Base-by-base conservation (phyloP, 2,797 vertebrate species). In the Hephaestus fuliginosus region DNA sequence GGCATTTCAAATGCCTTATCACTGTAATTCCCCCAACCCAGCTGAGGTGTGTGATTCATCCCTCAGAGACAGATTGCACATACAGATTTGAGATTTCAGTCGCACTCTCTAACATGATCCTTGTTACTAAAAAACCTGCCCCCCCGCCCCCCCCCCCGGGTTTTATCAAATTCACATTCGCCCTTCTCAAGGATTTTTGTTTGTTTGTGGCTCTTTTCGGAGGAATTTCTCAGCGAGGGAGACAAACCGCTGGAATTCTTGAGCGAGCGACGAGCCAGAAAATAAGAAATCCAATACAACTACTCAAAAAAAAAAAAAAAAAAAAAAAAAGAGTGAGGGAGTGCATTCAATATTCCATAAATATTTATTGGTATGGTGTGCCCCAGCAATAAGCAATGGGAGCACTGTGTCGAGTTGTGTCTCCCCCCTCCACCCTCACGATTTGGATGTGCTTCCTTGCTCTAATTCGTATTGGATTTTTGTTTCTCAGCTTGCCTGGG, bases 41-140 rank as follows among this genome's bases (percentile, higher is more conserved):
- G 74, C 79, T 51, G 81, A 87, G 86, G 76, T 84, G 84, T 90
- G 86, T 80, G 87, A 89, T 86, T 86, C 81, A 74, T 81, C 70
- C 70, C 75, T 81, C 70, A 12, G 83, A 84, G 83, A 86, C 73
- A 81, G 81, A 92, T 91, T 61, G 60, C 80, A 83, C 82, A 20
- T 25, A 56, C 74, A 86, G 87, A 90, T 89, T 87, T 79, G 43
- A 75, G 83, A 65, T 81, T 76, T 81, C 80, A 30, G 55, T 86
- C 68, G 12, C 22, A 25, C 79, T 72, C 22, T 63, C 81, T 53
- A 70, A 86, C 86, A 81, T 80, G 81, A 91, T 84, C 67, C 85
- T 67, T 82, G 76, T 80, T 70, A 53, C 82, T 83, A 82, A 74
- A 86, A 70, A 85, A 70, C 63, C 44, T 6, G 2, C 53, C 82